These are phyloP conservation scores for Andrena fulva DNA, from an alignment of 2,888 invertebrate species.

Conservation along the genomic window DNA sequence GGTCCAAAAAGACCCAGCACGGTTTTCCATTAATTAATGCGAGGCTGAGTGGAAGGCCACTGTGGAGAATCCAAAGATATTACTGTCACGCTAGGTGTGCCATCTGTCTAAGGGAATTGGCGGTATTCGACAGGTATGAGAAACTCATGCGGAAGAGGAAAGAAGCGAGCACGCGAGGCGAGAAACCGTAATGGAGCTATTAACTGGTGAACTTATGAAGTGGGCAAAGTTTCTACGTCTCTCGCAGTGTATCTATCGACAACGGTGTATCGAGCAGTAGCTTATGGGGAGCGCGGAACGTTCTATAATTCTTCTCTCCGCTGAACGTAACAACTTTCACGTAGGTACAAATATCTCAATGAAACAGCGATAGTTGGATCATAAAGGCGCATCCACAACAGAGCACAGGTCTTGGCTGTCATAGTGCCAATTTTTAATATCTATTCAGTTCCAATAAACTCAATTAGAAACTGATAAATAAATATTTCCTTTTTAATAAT, in stretches of 20 bases:
- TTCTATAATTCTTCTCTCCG: constrained; percentile 44
- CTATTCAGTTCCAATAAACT: no score
- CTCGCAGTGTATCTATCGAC: constrained; percentile 40
- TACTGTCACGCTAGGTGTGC: constrained; percentile 1
- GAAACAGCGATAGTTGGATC: constrained; percentile 9
- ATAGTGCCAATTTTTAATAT: no score
- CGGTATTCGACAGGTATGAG: constrained; percentile 19
- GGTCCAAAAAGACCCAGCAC: no score
- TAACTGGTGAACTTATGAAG: constrained; percentile 49
- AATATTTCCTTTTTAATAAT: no score
- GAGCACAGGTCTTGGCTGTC: no score
- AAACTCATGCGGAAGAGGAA: constrained; percentile 24
- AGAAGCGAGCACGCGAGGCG: constrained; percentile 21
- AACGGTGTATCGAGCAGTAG: constrained; percentile 44
- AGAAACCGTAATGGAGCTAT: constrained; percentile 56
- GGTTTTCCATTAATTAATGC: constrained; percentile 2
- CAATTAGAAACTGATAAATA: no score
- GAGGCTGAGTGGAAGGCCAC: neutral
- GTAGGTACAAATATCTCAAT: constrained; percentile 53
- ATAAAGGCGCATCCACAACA: constrained; percentile 13
- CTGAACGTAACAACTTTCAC: constrained; percentile 46
- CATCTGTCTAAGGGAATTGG: neutral
- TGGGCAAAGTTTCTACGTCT: constrained; percentile 50
- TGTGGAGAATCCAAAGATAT: neutral
- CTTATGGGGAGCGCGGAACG: constrained; percentile 25